A percentile compares a stretch with the other conserved stretches of the same genome.
Conservation (phyloP, 2,888 invertebrate genomes). For the Mycogona germanica region DNA sequence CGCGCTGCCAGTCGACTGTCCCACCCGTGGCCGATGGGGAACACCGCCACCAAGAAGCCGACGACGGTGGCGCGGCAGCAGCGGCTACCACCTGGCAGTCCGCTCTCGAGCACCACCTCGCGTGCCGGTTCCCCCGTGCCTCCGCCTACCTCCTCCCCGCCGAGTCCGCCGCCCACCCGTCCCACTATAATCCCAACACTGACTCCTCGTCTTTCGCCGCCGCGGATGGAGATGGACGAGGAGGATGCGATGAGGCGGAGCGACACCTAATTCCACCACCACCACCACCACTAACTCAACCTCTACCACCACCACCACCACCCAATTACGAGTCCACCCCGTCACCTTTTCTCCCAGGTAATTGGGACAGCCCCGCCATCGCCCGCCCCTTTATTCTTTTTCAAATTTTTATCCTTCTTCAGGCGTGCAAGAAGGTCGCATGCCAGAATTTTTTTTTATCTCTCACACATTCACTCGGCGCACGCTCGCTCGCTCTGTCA, state of each 20-base stretch:
- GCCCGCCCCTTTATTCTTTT: neutral
- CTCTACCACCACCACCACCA: constrained; percentile 3
- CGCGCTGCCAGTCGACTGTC: neutral
- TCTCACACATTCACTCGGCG: too few species aligned
- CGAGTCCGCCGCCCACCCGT: neutral
- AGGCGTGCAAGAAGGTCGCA: too few species aligned
- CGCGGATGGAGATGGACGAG: neutral
- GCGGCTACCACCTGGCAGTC: too few species aligned
- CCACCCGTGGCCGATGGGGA: too few species aligned
- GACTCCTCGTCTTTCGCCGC: constrained; percentile 6
- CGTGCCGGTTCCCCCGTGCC: neutral
- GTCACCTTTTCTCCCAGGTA: constrained; percentile 13
- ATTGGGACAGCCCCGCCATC: constrained; percentile 1
- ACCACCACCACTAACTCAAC: too few species aligned
- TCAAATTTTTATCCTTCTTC: too few species aligned
- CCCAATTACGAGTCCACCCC: constrained; percentile 7
- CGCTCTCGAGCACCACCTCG: too few species aligned
- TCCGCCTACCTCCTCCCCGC: constrained; percentile 3
- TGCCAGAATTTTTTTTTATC: too few species aligned
- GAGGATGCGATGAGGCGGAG: too few species aligned
- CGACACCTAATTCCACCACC: too few species aligned
- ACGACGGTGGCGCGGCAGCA: too few species aligned
- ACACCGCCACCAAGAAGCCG: neutral
- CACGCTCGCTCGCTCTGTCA: too few species aligned
- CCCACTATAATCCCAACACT: constrained; percentile 1